phyloP scores from a whole-genome alignment of 2,888 invertebrate species.

The Drosophila infuscata region DNA sequence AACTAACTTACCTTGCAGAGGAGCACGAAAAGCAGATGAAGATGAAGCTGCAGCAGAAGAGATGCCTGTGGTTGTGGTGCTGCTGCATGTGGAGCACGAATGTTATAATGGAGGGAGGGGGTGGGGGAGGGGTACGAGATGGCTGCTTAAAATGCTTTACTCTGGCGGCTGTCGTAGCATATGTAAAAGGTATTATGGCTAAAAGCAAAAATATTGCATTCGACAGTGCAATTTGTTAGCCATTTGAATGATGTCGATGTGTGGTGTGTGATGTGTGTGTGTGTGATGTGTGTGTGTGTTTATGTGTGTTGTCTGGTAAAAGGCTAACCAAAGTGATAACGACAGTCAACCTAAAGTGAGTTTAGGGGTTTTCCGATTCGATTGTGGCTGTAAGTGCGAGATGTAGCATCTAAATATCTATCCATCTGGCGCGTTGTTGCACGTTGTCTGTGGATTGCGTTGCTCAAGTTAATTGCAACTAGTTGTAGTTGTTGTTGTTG shows the following conservation, averaged over 20 bases:
- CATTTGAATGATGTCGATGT: constrained; percentile 73
- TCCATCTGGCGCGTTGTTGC: constrained; percentile 9
- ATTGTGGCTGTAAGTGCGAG: constrained; percentile 1
- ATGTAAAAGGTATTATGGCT: constrained; percentile 81
- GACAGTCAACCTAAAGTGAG: constrained; percentile 51
- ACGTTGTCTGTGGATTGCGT: constrained; percentile 21
- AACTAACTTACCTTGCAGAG: constrained; percentile 67
- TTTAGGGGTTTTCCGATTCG: constrained; percentile 30
- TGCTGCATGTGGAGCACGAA: background rate
- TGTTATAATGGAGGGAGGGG: background rate
- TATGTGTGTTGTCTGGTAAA: constrained; percentile 20
- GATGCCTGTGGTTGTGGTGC: constrained; percentile 5
- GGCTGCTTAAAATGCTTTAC: constrained; percentile 49
- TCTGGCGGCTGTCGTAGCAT: constrained; percentile 67
- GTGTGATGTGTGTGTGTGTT: constrained; percentile 1
- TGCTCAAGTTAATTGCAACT: constrained; percentile 39
- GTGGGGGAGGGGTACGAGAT: background rate
- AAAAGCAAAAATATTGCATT: constrained; percentile 82
- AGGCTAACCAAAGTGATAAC: constrained; percentile 44
- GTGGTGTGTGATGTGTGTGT: constrained; percentile 1
- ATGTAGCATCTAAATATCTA: background rate
- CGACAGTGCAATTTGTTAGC: constrained; percentile 82
- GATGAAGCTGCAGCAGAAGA: background rate
- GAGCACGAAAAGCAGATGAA: background rate
- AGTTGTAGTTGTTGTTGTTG: constrained; percentile 13